Base-by-base conservation (phyloP, 2,888 invertebrate genomes). In the Antheraea yamamai region DNA sequence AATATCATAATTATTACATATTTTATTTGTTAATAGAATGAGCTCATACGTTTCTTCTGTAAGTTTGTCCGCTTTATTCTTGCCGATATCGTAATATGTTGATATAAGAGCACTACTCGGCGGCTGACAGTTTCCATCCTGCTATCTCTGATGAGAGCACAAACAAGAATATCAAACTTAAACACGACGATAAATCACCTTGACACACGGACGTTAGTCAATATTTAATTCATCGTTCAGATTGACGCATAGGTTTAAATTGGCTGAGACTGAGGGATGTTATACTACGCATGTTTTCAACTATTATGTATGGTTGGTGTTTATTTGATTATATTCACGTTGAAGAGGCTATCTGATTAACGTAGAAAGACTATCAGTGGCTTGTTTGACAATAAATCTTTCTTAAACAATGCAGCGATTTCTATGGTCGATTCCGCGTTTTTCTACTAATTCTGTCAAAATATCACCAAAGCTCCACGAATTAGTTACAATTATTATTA, bases 171-270 rank as follows among this genome's bases (percentile, higher is more conserved):
- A 77, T 75, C 39, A 70, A 77, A 47, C 72, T 78, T 82, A 86
- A 86, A 87, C 85, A 87, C 85, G 85, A 77, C 81, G 83, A 87
- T 88, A 88, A 84, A 84, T 84, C 83, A 86, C 78, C 73, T 79
- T 77, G 78, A 75, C 81, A 76, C 80, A 82, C 82, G 81, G 76
- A 79, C 76, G 77, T 77, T 79, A 82, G 82, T 82, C 85, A 89
- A 88, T 87, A 88, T 89, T 87, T 81, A 75, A 74, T 72, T 64
- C 51, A 61, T 74, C 55, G 73, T 52, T 73, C 55, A 68, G 58
- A 68, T 16, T 23, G 73, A 52, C 66, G 52, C 70, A 73, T 35
- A 55, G 47, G 58, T 55, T 70, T n/a, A 70, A 70, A 70, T 70
- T 39, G 39, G 39, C 10, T 39, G 70, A 70, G 70, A 70, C 20